Base-by-base conservation (phyloP, 2,797 vertebrate genomes). In the Bradypodion ventrale region DNA sequence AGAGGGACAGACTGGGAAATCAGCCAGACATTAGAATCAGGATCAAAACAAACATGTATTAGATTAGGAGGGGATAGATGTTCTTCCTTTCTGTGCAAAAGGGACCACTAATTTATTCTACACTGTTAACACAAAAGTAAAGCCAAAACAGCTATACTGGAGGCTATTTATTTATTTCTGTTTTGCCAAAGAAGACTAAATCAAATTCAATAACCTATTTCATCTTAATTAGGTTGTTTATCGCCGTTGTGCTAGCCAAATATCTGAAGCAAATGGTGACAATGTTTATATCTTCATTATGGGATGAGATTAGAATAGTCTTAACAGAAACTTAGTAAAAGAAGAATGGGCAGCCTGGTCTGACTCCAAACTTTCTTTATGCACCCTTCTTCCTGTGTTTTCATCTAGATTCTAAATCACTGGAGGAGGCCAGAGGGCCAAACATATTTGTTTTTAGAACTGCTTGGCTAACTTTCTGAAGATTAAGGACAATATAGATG, bases 211-310 rank as follows among this genome's bases (percentile, higher is more conserved):
- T 1, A n/a, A n/a, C 75, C 37, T 35, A 35, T 23, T 44, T 69
- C 29, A 60, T 69, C 37, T 70, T 60, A 59, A 76, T 46, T 60
- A 23, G 46, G 27, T 56, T 68, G 62, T 80, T 75, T 69, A 68
- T 75, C 42, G 75, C 16, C 40, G n/a, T 60, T 37, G 21, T 49
- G 80, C 29, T 21, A 69, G 63, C 49, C 46, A 66, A 59, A 37
- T 75, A 69, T 76, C 49, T 44, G 12, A 59, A 75, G 49, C 40
- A 78, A 74, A 56, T 42, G 23, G n/a, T 21, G 8, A 49, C 15
- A 35, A 35, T 84, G 78, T 85, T 80, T 80, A 85, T 85, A 72
- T 80, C 46, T 85, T 27, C 49, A 13, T 49, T 29, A 75, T 25
- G 8, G 23, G 77, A 80, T 80, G 46, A 80, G 72, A 68, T 66